Evolutionary conservation across 2,888 invertebrate genomes (phyloP).

Genomic region (Monochamus alternatus): DNA sequence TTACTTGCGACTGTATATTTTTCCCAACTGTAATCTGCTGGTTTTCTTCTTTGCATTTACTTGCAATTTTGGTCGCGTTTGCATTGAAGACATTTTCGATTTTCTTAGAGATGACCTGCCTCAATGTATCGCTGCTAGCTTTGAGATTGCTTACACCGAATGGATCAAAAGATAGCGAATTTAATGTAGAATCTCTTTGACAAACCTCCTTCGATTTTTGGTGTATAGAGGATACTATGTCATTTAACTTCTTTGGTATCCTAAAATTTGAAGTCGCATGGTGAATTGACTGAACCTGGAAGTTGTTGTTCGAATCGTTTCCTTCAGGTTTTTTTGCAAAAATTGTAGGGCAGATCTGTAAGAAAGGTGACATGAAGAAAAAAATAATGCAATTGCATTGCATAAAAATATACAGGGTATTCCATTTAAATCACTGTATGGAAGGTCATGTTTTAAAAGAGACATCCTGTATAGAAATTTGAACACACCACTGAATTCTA

Average conservation of each 20-base stretch:
- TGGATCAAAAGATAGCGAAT: conserved; percentile 11
- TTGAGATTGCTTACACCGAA: neutral
- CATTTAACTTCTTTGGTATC: conserved; percentile 27
- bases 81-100: conserved; percentile 1
- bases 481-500: too few relatives aligned
- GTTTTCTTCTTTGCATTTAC: neutral
- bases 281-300: conserved; percentile 46
- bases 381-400: neutral
- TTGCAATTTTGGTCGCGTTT: neutral
- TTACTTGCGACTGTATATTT: neutral
- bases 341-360: conserved; percentile 42
- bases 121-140: neutral
- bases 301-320: conserved; percentile 65
- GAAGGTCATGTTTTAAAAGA: too few relatives aligned
- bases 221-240: neutral
- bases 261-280: conserved; percentile 40
- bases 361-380: conserved; percentile 29
- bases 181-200: neutral
- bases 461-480: too few relatives aligned
- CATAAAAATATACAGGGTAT: too few relatives aligned
- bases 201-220: neutral
- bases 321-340: conserved; percentile 46
- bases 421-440: too few relatives aligned
- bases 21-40: neutral
- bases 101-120: neutral